phyloP scores from a whole-genome alignment of 2,888 invertebrate genomes.

The Hydropsyche betteni region DNA sequence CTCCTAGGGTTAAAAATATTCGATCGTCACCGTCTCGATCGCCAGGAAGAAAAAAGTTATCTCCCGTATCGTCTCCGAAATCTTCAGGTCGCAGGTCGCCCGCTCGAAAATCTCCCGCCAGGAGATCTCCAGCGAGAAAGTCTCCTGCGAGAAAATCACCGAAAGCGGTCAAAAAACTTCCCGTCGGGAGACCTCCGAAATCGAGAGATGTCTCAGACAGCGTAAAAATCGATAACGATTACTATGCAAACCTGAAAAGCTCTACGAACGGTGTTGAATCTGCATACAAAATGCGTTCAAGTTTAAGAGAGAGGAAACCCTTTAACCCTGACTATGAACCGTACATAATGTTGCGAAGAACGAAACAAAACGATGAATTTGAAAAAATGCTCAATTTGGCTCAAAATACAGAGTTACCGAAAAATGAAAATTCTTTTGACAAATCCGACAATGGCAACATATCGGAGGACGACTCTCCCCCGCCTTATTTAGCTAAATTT shows the following conservation, averaged over 20 bases:
- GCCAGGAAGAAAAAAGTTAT: conserved; percentile 56
- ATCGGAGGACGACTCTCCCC: conserved; percentile 56
- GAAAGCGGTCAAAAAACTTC: conserved; percentile 62
- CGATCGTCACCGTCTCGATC: conserved; percentile 61
- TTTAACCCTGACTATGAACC: conserved; percentile 57
- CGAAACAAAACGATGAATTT: conserved; percentile 55
- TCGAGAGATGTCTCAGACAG: conserved; percentile 56
- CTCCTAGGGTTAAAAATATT: conserved; percentile 59
- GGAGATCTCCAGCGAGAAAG: conserved; percentile 65
- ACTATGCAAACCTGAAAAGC: conserved; percentile 48
- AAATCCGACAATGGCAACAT: conserved; percentile 61
- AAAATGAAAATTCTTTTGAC: conserved; percentile 55
- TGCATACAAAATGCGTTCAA: conserved; percentile 55
- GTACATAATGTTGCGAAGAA: conserved; percentile 53
- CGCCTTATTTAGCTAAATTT: conserved; percentile 55
- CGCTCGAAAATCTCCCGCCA: conserved; percentile 64
- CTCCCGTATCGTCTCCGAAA: conserved; percentile 13
- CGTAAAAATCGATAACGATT: neutral
- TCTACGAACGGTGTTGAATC: conserved; percentile 56
- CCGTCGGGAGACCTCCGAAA: conserved; percentile 55
- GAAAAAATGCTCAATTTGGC: conserved; percentile 55
- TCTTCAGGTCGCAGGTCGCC: conserved; percentile 53
- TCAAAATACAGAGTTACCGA: conserved; percentile 45
- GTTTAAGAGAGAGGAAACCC: conserved; percentile 58
- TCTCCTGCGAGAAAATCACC: conserved; percentile 57